Evolutionary conservation across 2,797 vertebrate species (phyloP).

Genomic region (Setipinna tenuifilis): DNA sequence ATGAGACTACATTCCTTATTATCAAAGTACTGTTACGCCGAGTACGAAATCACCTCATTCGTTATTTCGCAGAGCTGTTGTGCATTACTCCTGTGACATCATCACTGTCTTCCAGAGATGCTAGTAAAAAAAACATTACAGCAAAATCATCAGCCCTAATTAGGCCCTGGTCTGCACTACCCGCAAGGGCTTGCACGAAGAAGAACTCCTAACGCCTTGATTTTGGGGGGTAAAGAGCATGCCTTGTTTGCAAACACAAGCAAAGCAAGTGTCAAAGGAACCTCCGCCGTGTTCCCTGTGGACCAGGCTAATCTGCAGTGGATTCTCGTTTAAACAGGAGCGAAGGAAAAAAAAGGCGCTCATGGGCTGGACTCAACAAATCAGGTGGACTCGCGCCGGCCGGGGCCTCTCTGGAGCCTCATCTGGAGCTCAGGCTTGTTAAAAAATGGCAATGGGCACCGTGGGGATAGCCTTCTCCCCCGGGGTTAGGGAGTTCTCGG

Average conservation of each 20-base stretch:
- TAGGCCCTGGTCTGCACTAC: background rate
- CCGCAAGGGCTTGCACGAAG: background rate
- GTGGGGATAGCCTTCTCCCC: slow-evolving; percentile 68
- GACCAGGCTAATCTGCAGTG: slow-evolving; percentile 62
- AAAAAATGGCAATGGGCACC: slow-evolving; percentile 73
- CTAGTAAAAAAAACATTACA: background rate
- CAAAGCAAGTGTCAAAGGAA: slow-evolving; percentile 55
- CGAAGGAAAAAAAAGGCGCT: slow-evolving; percentile 37
- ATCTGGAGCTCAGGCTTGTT: slow-evolving; percentile 74
- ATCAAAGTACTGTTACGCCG: background rate
- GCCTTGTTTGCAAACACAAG: slow-evolving; percentile 66
- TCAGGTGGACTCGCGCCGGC: slow-evolving; percentile 63
- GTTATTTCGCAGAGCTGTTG: slow-evolving; percentile 16
- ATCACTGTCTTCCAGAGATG: slow-evolving; percentile 22
- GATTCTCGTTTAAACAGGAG: slow-evolving; percentile 66
- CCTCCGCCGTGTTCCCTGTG: slow-evolving; percentile 54
- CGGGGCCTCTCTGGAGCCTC: slow-evolving; percentile 61
- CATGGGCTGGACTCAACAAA: slow-evolving; percentile 68
- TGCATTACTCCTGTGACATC: slow-evolving; percentile 17
- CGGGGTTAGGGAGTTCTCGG: slow-evolving; percentile 69
- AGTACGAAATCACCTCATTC: background rate
- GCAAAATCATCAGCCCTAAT: background rate
- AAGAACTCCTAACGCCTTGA: slow-evolving; percentile 50
- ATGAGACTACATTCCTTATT: slow-evolving; percentile 3
- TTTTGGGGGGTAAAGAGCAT: slow-evolving; percentile 51